These are phyloP conservation scores for Sus cebifrons DNA, from an alignment of 2,797 vertebrate genomes.

Conservation along the genomic window DNA sequence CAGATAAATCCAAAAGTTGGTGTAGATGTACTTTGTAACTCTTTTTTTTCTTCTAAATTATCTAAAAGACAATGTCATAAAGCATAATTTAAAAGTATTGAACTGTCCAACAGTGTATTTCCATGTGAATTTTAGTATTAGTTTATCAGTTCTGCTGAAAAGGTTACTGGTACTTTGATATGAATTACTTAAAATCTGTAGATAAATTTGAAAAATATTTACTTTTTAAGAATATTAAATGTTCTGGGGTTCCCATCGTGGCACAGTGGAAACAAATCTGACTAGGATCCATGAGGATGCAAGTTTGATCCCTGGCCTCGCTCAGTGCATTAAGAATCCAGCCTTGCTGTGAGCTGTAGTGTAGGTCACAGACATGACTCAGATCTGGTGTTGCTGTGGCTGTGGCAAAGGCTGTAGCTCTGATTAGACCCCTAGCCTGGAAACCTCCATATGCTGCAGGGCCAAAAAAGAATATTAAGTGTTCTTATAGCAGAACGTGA, in stretches of 20 bases:
- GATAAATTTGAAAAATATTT: neutral
- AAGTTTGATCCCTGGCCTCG: no score
- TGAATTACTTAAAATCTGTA: neutral
- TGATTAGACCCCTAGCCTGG: no score
- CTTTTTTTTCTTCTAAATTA: neutral
- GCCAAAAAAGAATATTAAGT: neutral
- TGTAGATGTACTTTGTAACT: neutral
- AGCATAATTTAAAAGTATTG: neutral
- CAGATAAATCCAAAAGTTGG: neutral
- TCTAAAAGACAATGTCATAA: neutral
- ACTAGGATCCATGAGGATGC: no score
- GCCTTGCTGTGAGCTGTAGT: no score
- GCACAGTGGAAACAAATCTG: no score
- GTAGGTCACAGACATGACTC: no score
- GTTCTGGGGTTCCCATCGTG: neutral
- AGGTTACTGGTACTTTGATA: neutral
- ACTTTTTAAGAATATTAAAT: neutral
- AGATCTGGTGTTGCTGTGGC: no score
- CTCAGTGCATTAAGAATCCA: no score
- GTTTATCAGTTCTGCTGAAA: neutral
- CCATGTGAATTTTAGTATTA: constrained; percentile 31
- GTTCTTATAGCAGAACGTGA: neutral
- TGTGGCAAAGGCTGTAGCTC: no score
- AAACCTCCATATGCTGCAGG: no score
- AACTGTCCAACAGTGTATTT: neutral